Evolutionary conservation across 1,140 invertebrate genomes (phyloP), one percentile per base, ranked within the genome.

Genomic region (Wasmannia auropunctata): DNA sequence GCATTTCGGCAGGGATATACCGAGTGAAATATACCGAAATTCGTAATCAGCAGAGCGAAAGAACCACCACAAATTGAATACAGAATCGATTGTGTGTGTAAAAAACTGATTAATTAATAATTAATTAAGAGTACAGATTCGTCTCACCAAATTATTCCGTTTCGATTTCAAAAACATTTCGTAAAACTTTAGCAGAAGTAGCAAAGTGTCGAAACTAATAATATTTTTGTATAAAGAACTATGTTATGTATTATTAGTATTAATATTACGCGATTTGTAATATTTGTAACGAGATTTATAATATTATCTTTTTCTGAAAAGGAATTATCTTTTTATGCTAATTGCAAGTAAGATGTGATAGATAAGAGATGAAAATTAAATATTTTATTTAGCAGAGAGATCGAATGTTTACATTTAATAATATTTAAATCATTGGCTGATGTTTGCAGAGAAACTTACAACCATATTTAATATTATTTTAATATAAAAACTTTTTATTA

Each of bases 41-140:
- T 83, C 4, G n/a, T 72, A 83, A 83, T 83, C 65, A 83, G 37
- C 49, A 25, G 19, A 72, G 79, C 65, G 76, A 46, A 37, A 49
- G 14, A 22, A 79, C 31, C 3, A 49, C 60, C 60, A 22, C 31
- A 81, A 83, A 83, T 74, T 58, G 67, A 74, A 83, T 74, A 58
- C 11, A 34, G 40, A 43, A 74, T 83, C 56, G 51, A 72, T 83
- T 58, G 37, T 58, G 28, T 14, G 28, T 58, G 25, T 58, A 83
- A 83, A 83, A 72, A 83, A 60, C 4, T 74, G 7, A 72, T 58
- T 74, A 74, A 83, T 83, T 83, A 72, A 60, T 58, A 22, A 72
- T 46, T 80, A 67, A 80, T 67, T 72, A 74, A 60, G 28, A 60
- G 51, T 40, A 14, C 51, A 58, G 3, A 74, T 67, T 79, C 28